Base-by-base conservation (phyloP, 2,797 vertebrate species). In the Jordanella pulchra region DNA sequence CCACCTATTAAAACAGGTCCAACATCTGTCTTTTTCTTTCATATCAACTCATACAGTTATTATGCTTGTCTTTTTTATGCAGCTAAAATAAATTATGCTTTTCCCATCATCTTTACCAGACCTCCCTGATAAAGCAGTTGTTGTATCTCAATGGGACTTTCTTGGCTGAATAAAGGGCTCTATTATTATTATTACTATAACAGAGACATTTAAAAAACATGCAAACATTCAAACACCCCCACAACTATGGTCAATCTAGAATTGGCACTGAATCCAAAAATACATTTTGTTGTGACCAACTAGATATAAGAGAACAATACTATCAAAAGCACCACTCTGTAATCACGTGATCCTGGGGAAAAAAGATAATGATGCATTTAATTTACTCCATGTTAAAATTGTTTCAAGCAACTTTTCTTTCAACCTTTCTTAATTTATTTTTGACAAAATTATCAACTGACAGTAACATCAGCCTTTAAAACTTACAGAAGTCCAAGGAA, bases 11-110 rank as follows among this genome's bases (percentile, higher is more conserved):
- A n/a, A 21, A n/a, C 32, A 39, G 4, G 10, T 39, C 21, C 23
- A 39, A 39, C 58, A 61, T 61, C 32, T 61, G 58, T 61, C 58
- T 61, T 61, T 61, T 61, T 2, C 21, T n/a, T 61, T 11, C n/a
- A 39, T 14, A n/a, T 13, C 2, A 61, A n/a, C 21, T 39, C 32
- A 32, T n/a, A 5, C 21, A 61, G 23, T n/a, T 61, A 32, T 5
- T 51, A 4, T 10, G 7, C 50, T n/a, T n/a, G 39, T n/a, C 7
- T 39, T 61, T 60, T 30, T 60, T 35, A 21, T 13, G 23, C 42
- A 61, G 14, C 32, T 61, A 35, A 39, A 35, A 1, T 7, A n/a
- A 42, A 42, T n/a, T n/a, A 23, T 61, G 58, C 7, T 61, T 39
- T 61, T 35, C 9, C 4, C 10, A 1, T 60, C 56, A 60, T 39